Conservation (phyloP, 2,888 invertebrate genomes). For the Sclerodermus sp. region DNA sequence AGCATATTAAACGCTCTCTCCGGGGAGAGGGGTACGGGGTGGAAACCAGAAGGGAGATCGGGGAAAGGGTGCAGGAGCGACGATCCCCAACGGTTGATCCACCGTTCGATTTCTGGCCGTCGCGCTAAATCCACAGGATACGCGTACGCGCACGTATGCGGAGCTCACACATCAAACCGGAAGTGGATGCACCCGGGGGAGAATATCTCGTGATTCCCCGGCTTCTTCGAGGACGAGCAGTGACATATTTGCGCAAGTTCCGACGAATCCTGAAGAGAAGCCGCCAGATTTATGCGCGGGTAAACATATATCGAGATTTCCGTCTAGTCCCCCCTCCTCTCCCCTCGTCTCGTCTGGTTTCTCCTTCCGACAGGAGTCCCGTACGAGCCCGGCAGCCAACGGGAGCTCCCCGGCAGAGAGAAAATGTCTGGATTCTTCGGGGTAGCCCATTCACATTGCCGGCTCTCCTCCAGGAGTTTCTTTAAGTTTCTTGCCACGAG, state of each 20-base stretch:
- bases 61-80: too few species aligned
- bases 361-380: too few species aligned
- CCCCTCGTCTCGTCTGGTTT: too few species aligned
- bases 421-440: conserved; percentile 23
- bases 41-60: too few species aligned
- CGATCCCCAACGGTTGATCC: too few species aligned
- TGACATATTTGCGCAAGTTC: conserved; percentile 30
- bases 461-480: conserved; percentile 5
- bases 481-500: conserved; percentile 24
- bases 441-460: conserved; percentile 18
- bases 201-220: conserved; percentile 9
- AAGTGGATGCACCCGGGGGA: not conserved
- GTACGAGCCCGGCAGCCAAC: too few species aligned
- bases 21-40: too few species aligned
- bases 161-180: not conserved
- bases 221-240: conserved; percentile 18
- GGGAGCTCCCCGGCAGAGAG: conserved; percentile 2
- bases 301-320: conserved; percentile 7
- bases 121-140: too few species aligned
- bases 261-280: conserved; percentile 18
- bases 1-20: too few species aligned
- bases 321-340: too few species aligned
- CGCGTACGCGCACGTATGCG: too few species aligned
- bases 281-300: conserved; percentile 28
- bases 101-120: too few species aligned